These are phyloP conservation scores for Polietes domitor DNA, from an alignment of 2,888 invertebrate genomes.

Conservation along the genomic window DNA sequence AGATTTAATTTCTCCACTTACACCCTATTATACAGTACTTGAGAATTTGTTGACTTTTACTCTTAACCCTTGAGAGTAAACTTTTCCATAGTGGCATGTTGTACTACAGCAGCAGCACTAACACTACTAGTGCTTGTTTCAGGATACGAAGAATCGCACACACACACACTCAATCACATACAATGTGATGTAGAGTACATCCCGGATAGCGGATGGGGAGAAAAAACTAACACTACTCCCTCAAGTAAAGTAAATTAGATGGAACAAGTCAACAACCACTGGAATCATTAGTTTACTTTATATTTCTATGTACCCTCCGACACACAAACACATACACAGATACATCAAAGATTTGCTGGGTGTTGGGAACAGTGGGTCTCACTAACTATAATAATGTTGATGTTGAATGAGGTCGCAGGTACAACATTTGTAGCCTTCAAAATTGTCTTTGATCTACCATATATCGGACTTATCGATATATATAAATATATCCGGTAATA, in stretches of 20 bases:
- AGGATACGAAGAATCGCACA: conserved; percentile 21
- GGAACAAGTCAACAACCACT: conserved; percentile 68
- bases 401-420: too few relatives aligned
- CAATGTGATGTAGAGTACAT: background rate
- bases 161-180: background rate
- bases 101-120: conserved; percentile 20
- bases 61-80: conserved; percentile 63
- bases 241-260: conserved; percentile 65
- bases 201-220: background rate
- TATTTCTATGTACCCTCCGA: conserved; percentile 2
- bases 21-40: conserved; percentile 67
- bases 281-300: conserved; percentile 64
- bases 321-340: background rate
- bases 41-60: conserved; percentile 67
- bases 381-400: too few relatives aligned
- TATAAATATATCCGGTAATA: too few relatives aligned
- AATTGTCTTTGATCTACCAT: too few relatives aligned
- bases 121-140: conserved; percentile 59
- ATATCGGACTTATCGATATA: too few relatives aligned
- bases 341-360: background rate
- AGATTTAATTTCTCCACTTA: conserved; percentile 65
- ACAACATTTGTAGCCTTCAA: too few relatives aligned
- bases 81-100: conserved; percentile 15
- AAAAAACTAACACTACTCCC: conserved; percentile 53
- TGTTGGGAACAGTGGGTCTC: background rate